Evolutionary conservation across 2,113 vertebrate genomes (phyloP), one percentile per base, ranked within the genome.

Genomic region (Nettapus auritus): DNA sequence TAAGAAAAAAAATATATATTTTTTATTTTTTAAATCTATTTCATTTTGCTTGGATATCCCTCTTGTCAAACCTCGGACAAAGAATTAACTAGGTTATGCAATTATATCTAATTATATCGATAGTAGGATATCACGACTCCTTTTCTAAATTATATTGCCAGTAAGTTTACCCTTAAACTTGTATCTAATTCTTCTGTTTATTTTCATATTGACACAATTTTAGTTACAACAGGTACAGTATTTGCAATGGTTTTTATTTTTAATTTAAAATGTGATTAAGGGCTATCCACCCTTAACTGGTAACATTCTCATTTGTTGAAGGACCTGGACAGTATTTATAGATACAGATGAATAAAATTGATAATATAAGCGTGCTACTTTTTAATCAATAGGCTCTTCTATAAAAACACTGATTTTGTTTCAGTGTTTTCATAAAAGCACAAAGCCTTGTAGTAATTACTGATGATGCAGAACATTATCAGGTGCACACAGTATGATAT

Each of bases 381-480:
- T 94, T 89, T 31, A 90, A 90, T 91, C 68, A 93, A 77, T 64
- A 68, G 34, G 4, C 7, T 74, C 33, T 74, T 82, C 50, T 86
- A 36, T 52, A 73, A 90, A 80, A 83, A 20, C 28, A 71, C 26
- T 88, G 42, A 84, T 95, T 93, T 36, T 81, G 22, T 18, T 88
- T 84, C 64, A 86, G 62, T 90, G 73, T 92, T 95, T 93, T 78
- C 73, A 78, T 78, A 93, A 77, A 8, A 85, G 25, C 63, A 89
- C 34, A 38, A 70, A 80, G 34, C 14, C 1, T 46, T 88, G 36
- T 34, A 89, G 84, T 87, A 85, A 74, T 92, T 92, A 90, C 76
- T 78, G 76, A 67, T 93, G 73, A 42, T 81, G 40, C 80, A 90
- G 77, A 90, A 86, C 64, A 80, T 85, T 93, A 94, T 95, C 82